phyloP scores from a whole-genome alignment of 2,797 vertebrate species.

The Urosaurus nigricauda region DNA sequence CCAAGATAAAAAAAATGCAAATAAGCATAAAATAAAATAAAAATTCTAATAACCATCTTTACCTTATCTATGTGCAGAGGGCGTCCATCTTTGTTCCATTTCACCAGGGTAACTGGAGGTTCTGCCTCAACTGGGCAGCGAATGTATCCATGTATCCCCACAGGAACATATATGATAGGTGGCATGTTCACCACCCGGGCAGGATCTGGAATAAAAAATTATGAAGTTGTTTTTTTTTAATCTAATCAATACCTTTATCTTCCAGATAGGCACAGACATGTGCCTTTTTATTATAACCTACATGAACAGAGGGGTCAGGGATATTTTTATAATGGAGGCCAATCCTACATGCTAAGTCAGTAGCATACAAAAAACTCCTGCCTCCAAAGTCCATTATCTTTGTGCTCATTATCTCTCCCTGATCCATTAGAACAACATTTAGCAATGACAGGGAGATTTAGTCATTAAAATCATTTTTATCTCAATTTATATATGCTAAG shows the following conservation, averaged over 20 bases:
- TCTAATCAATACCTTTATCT: not conserved
- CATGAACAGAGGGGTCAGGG: not conserved
- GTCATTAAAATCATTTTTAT: not conserved
- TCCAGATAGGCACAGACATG: not conserved
- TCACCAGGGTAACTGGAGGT: constrained; percentile 93
- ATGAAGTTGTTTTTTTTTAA: not conserved
- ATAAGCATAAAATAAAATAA: not conserved
- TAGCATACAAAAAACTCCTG: not conserved
- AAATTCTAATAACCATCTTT: not conserved
- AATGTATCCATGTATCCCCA: constrained; percentile 97
- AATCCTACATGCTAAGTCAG: constrained; percentile 17
- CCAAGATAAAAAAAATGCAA: not conserved
- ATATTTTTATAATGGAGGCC: not conserved
- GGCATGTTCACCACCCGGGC: constrained; percentile 99
- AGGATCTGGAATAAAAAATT: constrained; percentile 81
- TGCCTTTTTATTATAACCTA: not conserved
- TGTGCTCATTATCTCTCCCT: constrained; percentile 1
- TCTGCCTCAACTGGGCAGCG: constrained; percentile 98
- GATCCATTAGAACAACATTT: constrained; percentile 30
- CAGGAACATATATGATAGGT: constrained; percentile 94
- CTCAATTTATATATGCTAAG: constrained; percentile 8
- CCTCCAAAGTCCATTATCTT: constrained; percentile 21
- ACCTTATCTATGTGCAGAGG: constrained; percentile 89
- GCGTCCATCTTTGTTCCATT: constrained; percentile 98
- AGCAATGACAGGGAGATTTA: constrained; percentile 36